These are phyloP conservation scores for Melanogrammus aeglefinus DNA, from an alignment of 2,797 vertebrate species.

Conservation along the genomic window DNA sequence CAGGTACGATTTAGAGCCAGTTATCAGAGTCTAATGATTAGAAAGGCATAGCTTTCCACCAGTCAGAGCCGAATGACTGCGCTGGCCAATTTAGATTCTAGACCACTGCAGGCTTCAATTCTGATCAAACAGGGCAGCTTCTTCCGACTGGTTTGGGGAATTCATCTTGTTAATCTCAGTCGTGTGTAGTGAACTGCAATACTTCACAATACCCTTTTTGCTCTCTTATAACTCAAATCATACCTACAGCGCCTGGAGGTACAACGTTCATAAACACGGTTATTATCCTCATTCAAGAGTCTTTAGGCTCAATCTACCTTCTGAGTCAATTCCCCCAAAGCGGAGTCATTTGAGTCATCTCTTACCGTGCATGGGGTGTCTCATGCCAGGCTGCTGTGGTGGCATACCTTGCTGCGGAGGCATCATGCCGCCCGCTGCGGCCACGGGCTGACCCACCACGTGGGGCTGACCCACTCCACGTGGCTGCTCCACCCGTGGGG, in stretches of 20 bases:
- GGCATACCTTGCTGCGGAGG: constrained; percentile 91
- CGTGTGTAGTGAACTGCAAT: neutral
- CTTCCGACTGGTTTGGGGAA: neutral
- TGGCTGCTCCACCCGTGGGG: constrained; percentile 81
- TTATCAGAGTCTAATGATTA: neutral
- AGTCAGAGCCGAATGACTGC: neutral
- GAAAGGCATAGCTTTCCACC: neutral
- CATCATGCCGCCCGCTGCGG: constrained; percentile 88
- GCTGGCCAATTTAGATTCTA: neutral
- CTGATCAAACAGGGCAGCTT: neutral
- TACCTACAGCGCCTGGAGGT: neutral
- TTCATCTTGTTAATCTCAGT: neutral
- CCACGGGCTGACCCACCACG: constrained; percentile 83
- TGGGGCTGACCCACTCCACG: constrained; percentile 82
- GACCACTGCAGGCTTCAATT: neutral
- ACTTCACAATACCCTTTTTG: neutral
- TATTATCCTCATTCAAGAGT: neutral
- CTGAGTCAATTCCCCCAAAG: constrained; percentile 6
- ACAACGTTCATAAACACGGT: neutral
- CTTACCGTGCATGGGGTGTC: constrained; percentile 95
- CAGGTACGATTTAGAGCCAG: neutral
- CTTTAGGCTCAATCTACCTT: constrained; percentile 6
- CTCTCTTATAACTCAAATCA: neutral
- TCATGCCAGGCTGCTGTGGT: constrained; percentile 92
- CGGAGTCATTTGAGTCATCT: neutral